A percentile compares a stretch with the other conserved stretches of the same genome.
phyloP scores from a whole-genome alignment of 35 echinoderm and acorn worm genomes.

The Ptychodera flava region DNA sequence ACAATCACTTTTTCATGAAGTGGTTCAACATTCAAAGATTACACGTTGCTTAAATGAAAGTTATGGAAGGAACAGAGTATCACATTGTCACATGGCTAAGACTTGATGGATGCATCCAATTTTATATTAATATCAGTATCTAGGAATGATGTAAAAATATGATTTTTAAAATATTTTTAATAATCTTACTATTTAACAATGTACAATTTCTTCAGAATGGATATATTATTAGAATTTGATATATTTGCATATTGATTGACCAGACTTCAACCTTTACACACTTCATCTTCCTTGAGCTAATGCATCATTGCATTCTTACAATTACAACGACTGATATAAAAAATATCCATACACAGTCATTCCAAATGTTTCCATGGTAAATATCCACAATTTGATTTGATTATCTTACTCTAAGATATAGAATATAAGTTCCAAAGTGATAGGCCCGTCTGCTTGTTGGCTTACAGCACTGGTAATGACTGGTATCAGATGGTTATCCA shows the following conservation, averaged over 20 bases:
- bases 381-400: neutral
- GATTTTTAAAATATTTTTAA: neutral
- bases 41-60: too few species aligned
- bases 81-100: too few species aligned
- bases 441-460: slow-evolving; percentile 84
- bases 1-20: too few species aligned
- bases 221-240: neutral
- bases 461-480: slow-evolving; percentile 89
- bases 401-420: slow-evolving; percentile 71
- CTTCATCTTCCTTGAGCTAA: neutral
- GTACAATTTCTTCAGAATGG: neutral
- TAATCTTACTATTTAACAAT: neutral
- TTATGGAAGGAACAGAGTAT: too few species aligned
- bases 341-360: neutral
- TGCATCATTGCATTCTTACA: neutral
- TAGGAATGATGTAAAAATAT: neutral
- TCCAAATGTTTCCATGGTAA: neutral
- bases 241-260: neutral
- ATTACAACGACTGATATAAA: neutral
- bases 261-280: neutral
- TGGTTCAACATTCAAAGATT: too few species aligned
- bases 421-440: slow-evolving; percentile 89
- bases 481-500: slow-evolving; percentile 92
- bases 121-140: neutral
- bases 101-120: too few species aligned